Evolutionary conservation across 1,140 invertebrate species (phyloP).

Genomic region (Aradophagus sp.): DNA sequence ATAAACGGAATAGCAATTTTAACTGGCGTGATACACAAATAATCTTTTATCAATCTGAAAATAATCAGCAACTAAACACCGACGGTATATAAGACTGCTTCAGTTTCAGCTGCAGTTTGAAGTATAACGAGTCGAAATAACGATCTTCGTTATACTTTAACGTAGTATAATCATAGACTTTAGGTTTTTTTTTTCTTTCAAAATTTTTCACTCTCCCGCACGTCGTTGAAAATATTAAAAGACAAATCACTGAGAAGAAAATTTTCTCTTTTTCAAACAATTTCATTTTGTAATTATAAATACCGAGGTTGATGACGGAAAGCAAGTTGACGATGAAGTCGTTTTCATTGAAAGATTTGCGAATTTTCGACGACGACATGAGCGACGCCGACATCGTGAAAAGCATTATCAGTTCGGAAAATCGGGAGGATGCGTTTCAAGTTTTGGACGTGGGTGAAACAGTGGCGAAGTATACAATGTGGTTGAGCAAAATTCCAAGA

Average conservation of each 20-base stretch:
- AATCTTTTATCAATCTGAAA: no score
- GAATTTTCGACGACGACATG: slow-evolving; percentile 63
- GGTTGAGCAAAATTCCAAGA: slow-evolving; percentile 79
- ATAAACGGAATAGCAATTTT: slow-evolving; percentile 40
- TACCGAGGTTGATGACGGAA: no score
- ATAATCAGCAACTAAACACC: slow-evolving; percentile 50
- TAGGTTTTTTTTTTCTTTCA: slow-evolving; percentile 9
- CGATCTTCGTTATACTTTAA: slow-evolving; percentile 41
- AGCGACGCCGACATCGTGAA: slow-evolving; percentile 63
- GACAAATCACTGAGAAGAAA: neutral
- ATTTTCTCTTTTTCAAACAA: neutral
- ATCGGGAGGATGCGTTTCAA: slow-evolving; percentile 80
- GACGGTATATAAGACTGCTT: slow-evolving; percentile 52
- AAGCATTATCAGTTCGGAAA: slow-evolving; percentile 63
- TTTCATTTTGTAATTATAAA: neutral
- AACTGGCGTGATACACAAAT: slow-evolving; percentile 40
- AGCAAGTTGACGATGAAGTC: slow-evolving; percentile 31
- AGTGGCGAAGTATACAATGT: slow-evolving; percentile 78
- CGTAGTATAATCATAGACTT: slow-evolving; percentile 16
- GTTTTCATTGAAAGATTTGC: slow-evolving; percentile 51
- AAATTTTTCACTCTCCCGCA: no score
- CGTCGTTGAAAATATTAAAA: neutral
- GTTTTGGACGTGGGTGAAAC: slow-evolving; percentile 80
- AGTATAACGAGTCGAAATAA: slow-evolving; percentile 44
- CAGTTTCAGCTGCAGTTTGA: slow-evolving; percentile 39